phyloP scores from a whole-genome alignment of 2,797 vertebrate genomes.

The Manis javanica region DNA sequence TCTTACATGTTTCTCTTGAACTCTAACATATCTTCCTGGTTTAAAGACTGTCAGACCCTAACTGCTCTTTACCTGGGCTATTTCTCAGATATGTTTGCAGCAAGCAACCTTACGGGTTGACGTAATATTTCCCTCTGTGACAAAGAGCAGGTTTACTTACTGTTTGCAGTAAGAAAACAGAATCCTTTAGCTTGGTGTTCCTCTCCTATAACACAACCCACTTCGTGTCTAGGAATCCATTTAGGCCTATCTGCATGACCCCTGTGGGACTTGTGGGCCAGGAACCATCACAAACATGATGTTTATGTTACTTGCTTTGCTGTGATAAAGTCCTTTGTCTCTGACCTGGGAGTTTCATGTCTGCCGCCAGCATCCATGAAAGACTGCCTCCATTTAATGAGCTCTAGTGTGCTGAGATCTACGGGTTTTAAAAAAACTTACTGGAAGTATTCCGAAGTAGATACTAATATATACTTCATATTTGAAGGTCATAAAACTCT shows the following conservation, averaged over 20 bases:
- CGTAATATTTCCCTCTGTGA: neutral
- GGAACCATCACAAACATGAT: neutral
- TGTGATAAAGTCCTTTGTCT: neutral
- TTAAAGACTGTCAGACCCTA: neutral
- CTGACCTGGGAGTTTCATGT: neutral
- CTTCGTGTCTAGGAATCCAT: neutral
- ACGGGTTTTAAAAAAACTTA: neutral
- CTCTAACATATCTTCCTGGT: neutral
- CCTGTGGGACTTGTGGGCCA: neutral
- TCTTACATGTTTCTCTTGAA: neutral
- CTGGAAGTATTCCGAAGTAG: constrained; percentile 4
- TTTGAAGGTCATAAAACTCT: neutral
- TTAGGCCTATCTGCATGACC: neutral
- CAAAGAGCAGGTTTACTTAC: neutral
- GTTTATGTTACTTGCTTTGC: neutral
- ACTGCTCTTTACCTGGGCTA: neutral
- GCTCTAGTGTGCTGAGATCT: neutral
- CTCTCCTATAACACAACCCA: neutral
- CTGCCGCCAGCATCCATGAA: neutral
- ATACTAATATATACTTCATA: neutral
- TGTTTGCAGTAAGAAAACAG: neutral
- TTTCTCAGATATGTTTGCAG: constrained; percentile 31
- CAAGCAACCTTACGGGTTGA: neutral
- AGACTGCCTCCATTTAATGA: neutral
- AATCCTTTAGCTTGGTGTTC: neutral